These are phyloP conservation scores for Epizoanthus fatuus DNA, from an alignment of 92 coral and sea anemone species.

Conservation along the genomic window DNA sequence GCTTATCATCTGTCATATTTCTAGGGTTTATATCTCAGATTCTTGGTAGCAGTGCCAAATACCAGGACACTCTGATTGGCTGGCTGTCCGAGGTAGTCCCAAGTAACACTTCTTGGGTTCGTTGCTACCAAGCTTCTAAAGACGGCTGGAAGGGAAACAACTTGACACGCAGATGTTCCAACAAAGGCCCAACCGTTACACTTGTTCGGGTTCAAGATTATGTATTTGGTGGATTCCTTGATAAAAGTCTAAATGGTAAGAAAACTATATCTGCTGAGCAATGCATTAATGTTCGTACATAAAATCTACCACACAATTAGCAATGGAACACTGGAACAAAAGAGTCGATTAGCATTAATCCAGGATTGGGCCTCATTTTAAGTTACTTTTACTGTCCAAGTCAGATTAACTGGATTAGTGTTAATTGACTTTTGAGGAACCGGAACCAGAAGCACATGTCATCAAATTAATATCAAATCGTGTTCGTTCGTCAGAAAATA, in stretches of 20 bases:
- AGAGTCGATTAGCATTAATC: no score
- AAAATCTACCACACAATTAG: no score
- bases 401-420: no score
- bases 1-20: neutral
- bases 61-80: conserved; percentile 6
- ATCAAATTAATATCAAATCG: no score
- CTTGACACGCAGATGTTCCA: neutral
- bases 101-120: conserved; percentile 22
- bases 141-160: neutral
- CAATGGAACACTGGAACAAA: no score
- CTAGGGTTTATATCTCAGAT: conserved; percentile 42
- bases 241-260: conserved; percentile 20
- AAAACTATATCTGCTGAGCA: neutral
- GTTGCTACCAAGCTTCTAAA: conserved; percentile 23
- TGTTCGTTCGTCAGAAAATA: no score
- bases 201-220: conserved; percentile 9
- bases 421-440: no score
- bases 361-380: no score
- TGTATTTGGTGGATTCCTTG: conserved; percentile 39
- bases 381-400: no score
- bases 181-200: conserved; percentile 18
- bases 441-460: no score
- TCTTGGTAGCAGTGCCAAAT: conserved; percentile 24
- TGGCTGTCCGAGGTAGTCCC: conserved; percentile 13
- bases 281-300: no score